These are phyloP conservation scores for Porites evermanni DNA, from an alignment of 92 coral and sea anemone species.

Conservation along the genomic window DNA sequence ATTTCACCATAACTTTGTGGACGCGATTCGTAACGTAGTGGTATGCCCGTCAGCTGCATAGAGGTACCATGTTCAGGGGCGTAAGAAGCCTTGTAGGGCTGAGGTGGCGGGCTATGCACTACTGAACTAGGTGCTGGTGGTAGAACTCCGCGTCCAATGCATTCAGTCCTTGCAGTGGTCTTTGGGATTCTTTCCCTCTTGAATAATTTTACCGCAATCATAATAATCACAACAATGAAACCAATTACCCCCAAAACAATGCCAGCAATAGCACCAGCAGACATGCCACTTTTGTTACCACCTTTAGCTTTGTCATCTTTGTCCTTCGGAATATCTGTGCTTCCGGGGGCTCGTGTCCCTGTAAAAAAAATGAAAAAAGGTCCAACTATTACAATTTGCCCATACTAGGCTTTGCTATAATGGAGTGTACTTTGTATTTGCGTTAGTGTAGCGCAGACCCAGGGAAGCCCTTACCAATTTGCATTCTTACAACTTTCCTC, in stretches of 20 bases:
- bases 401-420: too few species aligned
- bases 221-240: neutral
- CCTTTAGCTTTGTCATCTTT: neutral
- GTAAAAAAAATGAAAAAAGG: neutral
- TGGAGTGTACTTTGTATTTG: too few species aligned
- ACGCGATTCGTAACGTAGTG: too few species aligned
- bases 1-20: neutral
- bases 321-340: neutral
- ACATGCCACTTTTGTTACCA: neutral
- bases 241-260: neutral
- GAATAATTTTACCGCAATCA: neutral
- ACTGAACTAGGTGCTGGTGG: too few species aligned
- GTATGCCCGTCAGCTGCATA: too few species aligned
- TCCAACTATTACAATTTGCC: neutral
- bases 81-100: too few species aligned
- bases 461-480: too few species aligned
- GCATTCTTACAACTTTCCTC: too few species aligned
- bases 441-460: too few species aligned
- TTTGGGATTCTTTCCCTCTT: neutral
- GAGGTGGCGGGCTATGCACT: too few species aligned
- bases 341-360: constrained; percentile 42
- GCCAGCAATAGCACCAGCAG: constrained; percentile 16
- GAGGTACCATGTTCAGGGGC: too few species aligned
- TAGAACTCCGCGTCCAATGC: too few species aligned
- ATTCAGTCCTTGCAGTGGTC: neutral